Conservation (phyloP, 2,888 invertebrate species). For the Drosophila prolongata region DNA sequence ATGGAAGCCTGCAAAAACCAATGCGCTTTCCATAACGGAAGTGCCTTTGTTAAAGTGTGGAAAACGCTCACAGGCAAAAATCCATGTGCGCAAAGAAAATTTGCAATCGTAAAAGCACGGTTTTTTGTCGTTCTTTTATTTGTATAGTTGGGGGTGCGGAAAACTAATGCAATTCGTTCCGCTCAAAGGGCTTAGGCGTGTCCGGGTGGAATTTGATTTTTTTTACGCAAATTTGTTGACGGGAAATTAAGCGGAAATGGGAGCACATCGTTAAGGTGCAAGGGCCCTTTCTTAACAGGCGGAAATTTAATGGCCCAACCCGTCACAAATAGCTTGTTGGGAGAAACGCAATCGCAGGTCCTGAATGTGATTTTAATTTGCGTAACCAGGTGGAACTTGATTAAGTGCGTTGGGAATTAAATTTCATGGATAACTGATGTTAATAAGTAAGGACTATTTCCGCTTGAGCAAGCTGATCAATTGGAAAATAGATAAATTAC, state of each 20-base stretch:
- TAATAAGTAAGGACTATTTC: background rate
- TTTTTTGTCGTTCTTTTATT: slow-evolving; percentile 19
- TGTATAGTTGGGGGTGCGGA: slow-evolving; percentile 44
- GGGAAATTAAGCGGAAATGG: slow-evolving; percentile 71
- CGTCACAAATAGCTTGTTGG: slow-evolving; percentile 11
- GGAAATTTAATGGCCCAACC: slow-evolving; percentile 18
- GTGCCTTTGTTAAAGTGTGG: slow-evolving; percentile 29
- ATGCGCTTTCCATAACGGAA: slow-evolving; percentile 44
- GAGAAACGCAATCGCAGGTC: slow-evolving; percentile 1
- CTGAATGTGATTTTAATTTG: slow-evolving; percentile 3
- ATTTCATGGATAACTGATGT: background rate
- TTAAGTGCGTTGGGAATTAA: background rate
- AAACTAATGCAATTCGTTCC: slow-evolving; percentile 63
- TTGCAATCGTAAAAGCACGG: slow-evolving; percentile 42
- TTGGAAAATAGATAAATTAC: background rate
- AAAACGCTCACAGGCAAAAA: slow-evolving; percentile 19
- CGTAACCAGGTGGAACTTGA: background rate
- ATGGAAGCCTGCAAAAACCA: slow-evolving; percentile 23
- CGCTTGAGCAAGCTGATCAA: background rate
- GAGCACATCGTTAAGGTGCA: slow-evolving; percentile 54
- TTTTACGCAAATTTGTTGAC: slow-evolving; percentile 48
- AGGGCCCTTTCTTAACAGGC: slow-evolving; percentile 24
- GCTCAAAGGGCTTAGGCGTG: slow-evolving; percentile 23
- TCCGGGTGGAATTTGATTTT: slow-evolving; percentile 36
- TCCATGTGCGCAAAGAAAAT: slow-evolving; percentile 26